Percentiles rank a stretch among this genome's conserved stretches.
Conservation (phyloP, 2,888 invertebrate species). For the Carcina quercana region DNA sequence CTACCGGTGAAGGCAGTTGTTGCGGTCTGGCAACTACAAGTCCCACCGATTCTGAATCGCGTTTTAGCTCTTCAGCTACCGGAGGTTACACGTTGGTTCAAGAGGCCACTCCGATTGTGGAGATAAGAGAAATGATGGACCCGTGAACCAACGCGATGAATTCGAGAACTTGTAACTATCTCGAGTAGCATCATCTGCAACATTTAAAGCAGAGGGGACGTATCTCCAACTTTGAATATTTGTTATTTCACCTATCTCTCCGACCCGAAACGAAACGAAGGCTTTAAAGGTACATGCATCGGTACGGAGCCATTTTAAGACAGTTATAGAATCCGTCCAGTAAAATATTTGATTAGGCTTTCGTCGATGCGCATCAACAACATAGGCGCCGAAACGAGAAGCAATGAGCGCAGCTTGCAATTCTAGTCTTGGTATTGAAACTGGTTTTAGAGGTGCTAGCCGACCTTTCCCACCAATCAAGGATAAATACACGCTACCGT, state of each 20-base stretch:
- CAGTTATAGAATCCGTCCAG: constrained; percentile 9
- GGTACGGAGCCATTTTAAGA: constrained; percentile 8
- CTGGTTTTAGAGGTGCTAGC: constrained; percentile 5
- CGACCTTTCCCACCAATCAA: constrained; percentile 7
- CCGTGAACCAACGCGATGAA: not conserved
- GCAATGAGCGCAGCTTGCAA: constrained; percentile 9
- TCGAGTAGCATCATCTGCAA: not conserved
- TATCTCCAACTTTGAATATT: not conserved
- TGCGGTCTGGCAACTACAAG: no score
- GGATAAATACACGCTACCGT: not conserved
- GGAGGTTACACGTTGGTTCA: not conserved
- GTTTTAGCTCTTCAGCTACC: no score
- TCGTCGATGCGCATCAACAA: constrained; percentile 4
- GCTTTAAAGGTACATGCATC: constrained; percentile 12
- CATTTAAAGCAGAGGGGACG: not conserved
- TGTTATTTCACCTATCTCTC: no score
- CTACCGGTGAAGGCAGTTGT: no score
- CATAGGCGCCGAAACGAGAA: constrained; percentile 1
- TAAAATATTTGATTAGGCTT: constrained; percentile 1
- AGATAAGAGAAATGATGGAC: not conserved
- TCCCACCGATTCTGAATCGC: not conserved
- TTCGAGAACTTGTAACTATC: not conserved
- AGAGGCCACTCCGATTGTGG: not conserved
- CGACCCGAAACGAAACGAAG: constrained; percentile 5
- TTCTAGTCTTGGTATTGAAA: constrained; percentile 8